A percentile compares a stretch with the other conserved stretches of the same genome.
Conservation (phyloP, 2,888 invertebrate genomes). For the Temnothorax ravouxi region DNA sequence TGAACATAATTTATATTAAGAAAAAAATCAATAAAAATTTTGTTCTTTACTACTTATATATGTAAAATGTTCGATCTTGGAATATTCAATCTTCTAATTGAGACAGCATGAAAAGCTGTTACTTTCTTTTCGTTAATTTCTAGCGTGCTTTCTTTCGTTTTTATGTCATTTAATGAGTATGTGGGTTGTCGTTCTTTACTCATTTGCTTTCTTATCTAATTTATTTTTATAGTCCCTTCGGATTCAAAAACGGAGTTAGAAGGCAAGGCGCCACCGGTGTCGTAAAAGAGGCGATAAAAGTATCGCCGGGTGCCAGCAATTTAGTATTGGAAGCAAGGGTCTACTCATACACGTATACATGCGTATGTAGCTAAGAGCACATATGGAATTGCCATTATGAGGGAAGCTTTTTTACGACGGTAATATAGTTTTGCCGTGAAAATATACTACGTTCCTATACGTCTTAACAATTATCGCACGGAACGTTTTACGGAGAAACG, state of each 20-base stretch:
- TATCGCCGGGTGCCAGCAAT: conserved; percentile 71
- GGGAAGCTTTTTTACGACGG: conserved; percentile 64
- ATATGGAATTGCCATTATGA: conserved; percentile 69
- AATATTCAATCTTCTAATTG: not conserved
- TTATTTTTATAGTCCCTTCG: conserved; percentile 74
- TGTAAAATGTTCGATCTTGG: not conserved
- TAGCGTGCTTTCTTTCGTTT: not conserved
- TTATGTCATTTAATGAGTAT: conserved; percentile 59
- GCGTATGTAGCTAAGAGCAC: conserved; percentile 41
- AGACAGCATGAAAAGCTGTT: not conserved
- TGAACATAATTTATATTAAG: not conserved
- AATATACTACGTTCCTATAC: conserved; percentile 62
- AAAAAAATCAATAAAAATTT: not conserved
- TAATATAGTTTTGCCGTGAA: conserved; percentile 64
- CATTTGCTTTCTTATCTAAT: conserved; percentile 68
- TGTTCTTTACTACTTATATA: not conserved
- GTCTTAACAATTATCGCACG: conserved; percentile 66
- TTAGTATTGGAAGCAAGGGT: conserved; percentile 70
- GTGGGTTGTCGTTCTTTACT: conserved; percentile 43
- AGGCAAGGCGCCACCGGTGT: conserved; percentile 41
- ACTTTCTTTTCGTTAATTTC: not conserved
- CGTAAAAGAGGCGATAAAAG: conserved; percentile 76
- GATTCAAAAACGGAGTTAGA: conserved; percentile 70
- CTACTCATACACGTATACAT: not conserved
- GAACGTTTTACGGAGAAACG: conserved; percentile 60